These are phyloP conservation scores for Elanus axillaris DNA, from an alignment of 2,113 vertebrate genomes.

Conservation along the genomic window DNA sequence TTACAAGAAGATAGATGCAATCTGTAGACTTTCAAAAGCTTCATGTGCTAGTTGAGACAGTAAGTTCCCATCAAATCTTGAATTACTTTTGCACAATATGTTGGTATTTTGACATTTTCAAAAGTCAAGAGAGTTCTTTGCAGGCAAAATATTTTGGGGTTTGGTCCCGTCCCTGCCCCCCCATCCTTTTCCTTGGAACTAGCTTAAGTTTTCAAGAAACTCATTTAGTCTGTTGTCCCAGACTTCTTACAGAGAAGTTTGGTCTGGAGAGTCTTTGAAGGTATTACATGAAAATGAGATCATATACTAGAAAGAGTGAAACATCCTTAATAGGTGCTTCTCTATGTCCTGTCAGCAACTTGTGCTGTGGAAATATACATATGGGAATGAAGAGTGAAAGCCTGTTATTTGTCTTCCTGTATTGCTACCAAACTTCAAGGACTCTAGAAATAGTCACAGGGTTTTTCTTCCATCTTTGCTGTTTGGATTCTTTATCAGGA, in stretches of 20 bases:
- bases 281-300: background rate
- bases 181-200: background rate
- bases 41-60: background rate
- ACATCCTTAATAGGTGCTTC: background rate
- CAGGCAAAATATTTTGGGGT: background rate
- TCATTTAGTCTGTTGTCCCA: background rate
- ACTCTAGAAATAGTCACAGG: background rate
- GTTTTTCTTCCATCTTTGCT: background rate
- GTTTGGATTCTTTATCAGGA: background rate
- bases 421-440: background rate
- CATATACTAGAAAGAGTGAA: background rate
- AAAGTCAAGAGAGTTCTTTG: background rate
- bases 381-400: background rate
- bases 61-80: background rate
- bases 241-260: background rate
- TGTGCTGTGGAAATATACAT: background rate
- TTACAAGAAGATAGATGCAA: background rate
- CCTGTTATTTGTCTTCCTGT: background rate
- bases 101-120: background rate
- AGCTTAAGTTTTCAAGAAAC: background rate
- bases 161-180: too few species aligned
- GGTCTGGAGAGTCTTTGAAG: background rate
- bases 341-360: background rate
- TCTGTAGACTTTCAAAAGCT: background rate
- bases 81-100: background rate